Base-by-base conservation (phyloP, 1,140 invertebrate species). In the Nautilus pompilius region DNA sequence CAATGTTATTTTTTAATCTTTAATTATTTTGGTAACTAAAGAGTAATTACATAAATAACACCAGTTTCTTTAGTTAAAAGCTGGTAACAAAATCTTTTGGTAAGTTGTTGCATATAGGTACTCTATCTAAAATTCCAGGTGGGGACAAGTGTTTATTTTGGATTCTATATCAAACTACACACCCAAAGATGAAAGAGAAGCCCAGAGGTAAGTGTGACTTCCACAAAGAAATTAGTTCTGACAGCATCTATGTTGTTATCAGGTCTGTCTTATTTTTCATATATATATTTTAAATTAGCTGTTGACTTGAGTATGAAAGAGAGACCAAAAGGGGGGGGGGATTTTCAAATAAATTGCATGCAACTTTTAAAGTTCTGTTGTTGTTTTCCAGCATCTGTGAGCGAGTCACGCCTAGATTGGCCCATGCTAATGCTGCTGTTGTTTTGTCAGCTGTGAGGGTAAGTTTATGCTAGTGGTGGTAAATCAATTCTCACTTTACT, bases 361-460 rank as follows among this genome's bases (percentile, higher is more conserved):
- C 20, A 24, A 28, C 22, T 10, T 51, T 22, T 28, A 20, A 30
- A 10, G 62, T 17, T 72, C 30, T 57, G 30, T 68, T 58, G 65
- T 74, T 53, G 64, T 30, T 60, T 78, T 75, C 2, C 71, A 89
- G 95, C 70, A 98, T 99, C 71, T 99, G 96, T 82, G 98, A 99
- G 84, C 86, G 98, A 67, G 98, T 99, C 64, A 98, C 96, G 15
- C 98, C 98, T 3, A 86, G 98, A 33, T 84, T 99, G 62, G 96
- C 98, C 28, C 98, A 99, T 86, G 98, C 98, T 5, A 99, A 99
- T 85, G 97, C 98, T 45, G 98, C 97, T 41, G 98, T 99, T n/a
- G 98, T 99, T 1, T 85, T 99, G 0, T 98, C 95, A 33, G 96
- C 98, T 68, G 96, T 99, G 3, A 99, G 99, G 88, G 93, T 93